Percentiles rank a stretch among this genome's conserved stretches.
Evolutionary conservation across 2,113 vertebrate species (phyloP).

Genomic region (Neolamprologus sp.): DNA sequence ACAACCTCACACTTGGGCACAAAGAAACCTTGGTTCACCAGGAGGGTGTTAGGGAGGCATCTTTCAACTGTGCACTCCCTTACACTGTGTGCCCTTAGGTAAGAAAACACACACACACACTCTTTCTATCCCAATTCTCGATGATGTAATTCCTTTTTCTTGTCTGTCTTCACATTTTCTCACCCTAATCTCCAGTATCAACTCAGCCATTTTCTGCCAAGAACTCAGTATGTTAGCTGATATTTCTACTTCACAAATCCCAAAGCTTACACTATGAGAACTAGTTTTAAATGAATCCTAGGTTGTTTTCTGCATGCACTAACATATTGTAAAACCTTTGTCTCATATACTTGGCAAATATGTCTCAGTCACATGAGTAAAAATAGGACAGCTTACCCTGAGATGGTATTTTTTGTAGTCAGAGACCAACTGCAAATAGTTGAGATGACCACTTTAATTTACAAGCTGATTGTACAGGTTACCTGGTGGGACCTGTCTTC

Average conservation of each 20-base stretch:
- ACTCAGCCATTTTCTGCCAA: not conserved
- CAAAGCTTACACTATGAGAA: not conserved
- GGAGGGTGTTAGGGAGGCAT: not conserved
- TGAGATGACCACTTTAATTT: not conserved
- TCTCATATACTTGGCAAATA: not conserved
- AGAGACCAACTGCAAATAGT: not conserved
- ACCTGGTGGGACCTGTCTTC: rapidly evolving
- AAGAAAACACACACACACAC: not conserved
- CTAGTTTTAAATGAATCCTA: not conserved
- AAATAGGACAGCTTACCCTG: not conserved
- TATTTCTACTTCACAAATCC: not conserved
- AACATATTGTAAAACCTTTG: not conserved
- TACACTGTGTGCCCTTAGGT: not conserved
- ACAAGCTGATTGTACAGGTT: not conserved
- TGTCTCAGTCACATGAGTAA: not conserved
- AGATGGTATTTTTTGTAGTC: not conserved
- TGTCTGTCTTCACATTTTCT: not conserved
- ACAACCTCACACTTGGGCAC: not conserved
- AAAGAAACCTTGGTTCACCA: not conserved
- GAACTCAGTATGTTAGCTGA: not conserved
- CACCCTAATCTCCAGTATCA: not conserved
- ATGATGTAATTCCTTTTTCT: not conserved
- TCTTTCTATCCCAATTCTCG: not conserved
- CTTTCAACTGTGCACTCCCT: conserved; percentile 1
- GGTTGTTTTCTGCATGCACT: not conserved